Evolutionary conservation across 2,797 vertebrate genomes (phyloP), one percentile per base, ranked within the genome.

Genomic region (Danio choprae): DNA sequence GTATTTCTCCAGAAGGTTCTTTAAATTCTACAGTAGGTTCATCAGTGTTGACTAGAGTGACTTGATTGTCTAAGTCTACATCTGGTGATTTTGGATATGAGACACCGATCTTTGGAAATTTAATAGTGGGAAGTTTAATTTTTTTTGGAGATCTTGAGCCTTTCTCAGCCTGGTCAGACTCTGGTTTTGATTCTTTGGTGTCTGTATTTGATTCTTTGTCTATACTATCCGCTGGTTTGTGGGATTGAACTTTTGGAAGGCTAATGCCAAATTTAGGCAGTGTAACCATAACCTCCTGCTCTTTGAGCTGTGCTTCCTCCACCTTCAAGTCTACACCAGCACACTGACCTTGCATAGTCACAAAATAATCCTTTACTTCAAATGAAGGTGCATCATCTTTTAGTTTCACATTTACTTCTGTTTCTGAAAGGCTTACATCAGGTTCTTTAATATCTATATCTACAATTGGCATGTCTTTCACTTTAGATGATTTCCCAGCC

Each of bases 261-360:
- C 88, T 88, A 12, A 90, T 71, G 75, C 86, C 88, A 12, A 91
- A 29, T 7, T 81, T 90, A 1, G 91, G 90, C 0, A 89, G 4
- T 77, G 65, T 88, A 69, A 22, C 29, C 4, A 55, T 75, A 56
- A 59, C 41, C 50, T 62, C 70, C 29, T 81, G 62, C 20, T 41
- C 69, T 36, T 77, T 71, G 51, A 69, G 16, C 63, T 77, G 69
- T 77, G 56, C 67, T n/a, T 59, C 73, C n/a, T 84, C 44, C 29
- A 16, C 62, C n/a, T 72, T 77, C 18, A 74, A 40, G 36, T 69
- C 65, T 53, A 74, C 50, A 51, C 65, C 60, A 50, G 64, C 15
- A 43, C 46, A 44, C 18, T 48, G 51, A 16, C 6, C 59, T 48
- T 58, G 59, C 40, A 11, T 46, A 18, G 59, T 69, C 62, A 55